Evolutionary conservation across 2,888 invertebrate genomes (phyloP).

Genomic region (Escarpia spicata): DNA sequence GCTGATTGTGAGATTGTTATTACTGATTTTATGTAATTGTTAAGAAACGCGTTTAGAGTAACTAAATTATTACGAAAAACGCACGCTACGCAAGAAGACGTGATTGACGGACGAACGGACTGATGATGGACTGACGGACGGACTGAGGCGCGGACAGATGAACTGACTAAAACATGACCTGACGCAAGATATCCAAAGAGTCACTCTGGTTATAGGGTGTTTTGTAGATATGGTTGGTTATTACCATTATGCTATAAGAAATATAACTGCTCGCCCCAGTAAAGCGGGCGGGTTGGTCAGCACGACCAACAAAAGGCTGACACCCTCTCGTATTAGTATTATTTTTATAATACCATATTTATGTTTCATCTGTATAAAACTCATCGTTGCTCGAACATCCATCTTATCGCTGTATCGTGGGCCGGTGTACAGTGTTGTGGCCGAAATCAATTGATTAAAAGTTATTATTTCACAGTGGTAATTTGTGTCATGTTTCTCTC

Average conservation of each 20-base stretch:
- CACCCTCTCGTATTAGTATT: neutral
- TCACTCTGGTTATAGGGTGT: neutral
- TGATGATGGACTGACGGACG: neutral
- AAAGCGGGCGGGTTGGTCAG: neutral
- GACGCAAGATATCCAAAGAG: neutral
- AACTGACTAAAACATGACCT: neutral
- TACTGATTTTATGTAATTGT: neutral
- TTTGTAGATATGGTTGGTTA: neutral
- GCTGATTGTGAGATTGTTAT: neutral
- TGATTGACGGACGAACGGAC: neutral
- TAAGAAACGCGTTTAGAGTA: neutral
- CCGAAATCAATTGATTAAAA: neutral
- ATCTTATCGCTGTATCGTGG: neutral
- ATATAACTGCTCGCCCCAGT: neutral
- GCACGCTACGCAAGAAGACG: neutral
- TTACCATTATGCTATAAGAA: neutral
- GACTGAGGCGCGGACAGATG: neutral
- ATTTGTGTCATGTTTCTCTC: neutral
- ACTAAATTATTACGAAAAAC: neutral
- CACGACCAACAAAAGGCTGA: neutral
- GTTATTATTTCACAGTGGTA: neutral
- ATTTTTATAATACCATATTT: neutral
- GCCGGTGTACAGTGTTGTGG: neutral
- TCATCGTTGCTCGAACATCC: neutral
- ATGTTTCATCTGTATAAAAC: constrained; percentile 7